Evolutionary conservation across 2,113 vertebrate species (phyloP), one percentile per base, ranked within the genome.

Genomic region (Pluvianellus socialis): DNA sequence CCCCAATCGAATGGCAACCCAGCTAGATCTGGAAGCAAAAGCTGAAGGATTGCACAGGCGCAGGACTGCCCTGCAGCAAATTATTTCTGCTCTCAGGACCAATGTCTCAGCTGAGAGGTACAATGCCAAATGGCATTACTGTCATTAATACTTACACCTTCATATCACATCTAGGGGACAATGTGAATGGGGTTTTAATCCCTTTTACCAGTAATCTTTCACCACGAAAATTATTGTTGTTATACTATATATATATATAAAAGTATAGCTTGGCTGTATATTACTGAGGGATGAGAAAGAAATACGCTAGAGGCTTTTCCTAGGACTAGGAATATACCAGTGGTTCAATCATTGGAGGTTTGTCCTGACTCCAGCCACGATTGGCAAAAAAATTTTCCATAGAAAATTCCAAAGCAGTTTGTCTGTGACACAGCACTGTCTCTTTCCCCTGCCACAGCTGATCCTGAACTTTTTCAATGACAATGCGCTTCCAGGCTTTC

Each of bases 291-390:
- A 32, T 35, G 15, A 68, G 13, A 44, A 88, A 55, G n/a, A 56
- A 73, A 65, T 5, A 24, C 28, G 49, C 30, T n/a, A 7, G 28
- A 81, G 32, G 26, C 6, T 93, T 70, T 86, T 38, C 61, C 62
- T 53, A 63, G 56, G 44, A 86, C 67, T 30, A 33, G 4, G 61
- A 73, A 38, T 27, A 47, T 35, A 20, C 5, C 7, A n/a, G 4
- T 18, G 21, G 14, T 66, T 74, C 13, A 23, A 7, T 23, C 15
- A 17, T 7, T 27, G 10, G 42, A 86, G 24, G 1, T 68, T 59
- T 55, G 14, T 24, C 38, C 9, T 3, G 1, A n/a, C 19, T 76
- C 12, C 28, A 80, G 38, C 27, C 0, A 0, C 35, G 20, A 17
- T 18, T 45, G 18, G 16, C 10, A 75, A 49, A 33, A 81, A 56